These are phyloP conservation scores for Acropora yongei DNA, from an alignment of 64 coral and sea anemone genomes.

Conservation along the genomic window DNA sequence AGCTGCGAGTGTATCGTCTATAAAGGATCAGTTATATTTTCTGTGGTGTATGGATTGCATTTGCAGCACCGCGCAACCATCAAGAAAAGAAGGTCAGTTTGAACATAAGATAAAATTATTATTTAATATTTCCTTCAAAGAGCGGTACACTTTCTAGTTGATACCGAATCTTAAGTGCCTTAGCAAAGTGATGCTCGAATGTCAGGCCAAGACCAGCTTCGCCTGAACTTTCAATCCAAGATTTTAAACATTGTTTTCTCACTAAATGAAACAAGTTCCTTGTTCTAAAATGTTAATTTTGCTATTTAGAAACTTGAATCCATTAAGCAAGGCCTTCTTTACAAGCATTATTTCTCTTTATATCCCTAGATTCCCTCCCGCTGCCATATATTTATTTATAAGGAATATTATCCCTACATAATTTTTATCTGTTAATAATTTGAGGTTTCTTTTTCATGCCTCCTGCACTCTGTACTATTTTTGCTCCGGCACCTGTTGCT, in stretches of 20 bases:
- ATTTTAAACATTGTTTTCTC: background rate
- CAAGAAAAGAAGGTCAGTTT: constrained; percentile 29
- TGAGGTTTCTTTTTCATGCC: constrained; percentile 2
- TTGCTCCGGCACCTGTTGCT: background rate
- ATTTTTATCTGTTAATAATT: background rate
- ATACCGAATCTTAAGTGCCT: background rate
- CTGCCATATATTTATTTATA: background rate
- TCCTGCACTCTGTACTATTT: background rate
- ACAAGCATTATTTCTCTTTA: background rate
- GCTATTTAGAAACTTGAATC: no score
- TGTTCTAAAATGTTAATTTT: no score
- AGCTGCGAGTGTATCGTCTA: background rate
- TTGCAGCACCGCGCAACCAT: background rate
- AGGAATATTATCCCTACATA: no score
- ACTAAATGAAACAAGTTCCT: background rate
- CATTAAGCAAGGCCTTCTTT: background rate
- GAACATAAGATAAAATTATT: background rate
- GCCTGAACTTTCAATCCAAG: background rate
- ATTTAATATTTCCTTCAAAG: background rate
- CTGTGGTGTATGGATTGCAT: background rate
- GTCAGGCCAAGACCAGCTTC: background rate
- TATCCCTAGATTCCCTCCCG: background rate
- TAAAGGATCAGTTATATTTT: background rate
- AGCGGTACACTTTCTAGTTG: background rate
- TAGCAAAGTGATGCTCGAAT: background rate